Conservation (phyloP, 2,888 invertebrate genomes). For the Rotaria socialis region DNA sequence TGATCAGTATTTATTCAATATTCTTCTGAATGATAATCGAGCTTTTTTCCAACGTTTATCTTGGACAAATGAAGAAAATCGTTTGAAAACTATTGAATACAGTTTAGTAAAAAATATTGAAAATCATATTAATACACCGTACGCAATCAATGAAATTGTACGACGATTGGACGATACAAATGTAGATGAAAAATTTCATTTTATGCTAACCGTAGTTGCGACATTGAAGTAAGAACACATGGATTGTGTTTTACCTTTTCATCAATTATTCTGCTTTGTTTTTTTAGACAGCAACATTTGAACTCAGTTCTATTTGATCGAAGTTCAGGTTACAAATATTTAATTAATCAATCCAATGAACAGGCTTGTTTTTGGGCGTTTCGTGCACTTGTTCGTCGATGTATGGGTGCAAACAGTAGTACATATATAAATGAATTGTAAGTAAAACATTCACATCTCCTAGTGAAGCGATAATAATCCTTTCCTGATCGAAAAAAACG, state of each 20-base stretch:
- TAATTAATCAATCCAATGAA: not conserved
- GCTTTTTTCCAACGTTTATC: conserved; percentile 36
- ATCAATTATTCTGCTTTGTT: not conserved
- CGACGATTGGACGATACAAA: not conserved
- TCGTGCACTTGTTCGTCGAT: not conserved
- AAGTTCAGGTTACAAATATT: not conserved
- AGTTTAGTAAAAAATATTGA: not conserved
- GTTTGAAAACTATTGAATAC: conserved; percentile 14
- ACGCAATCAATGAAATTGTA: not conserved
- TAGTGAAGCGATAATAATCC: no score
- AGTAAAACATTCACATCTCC: no score
- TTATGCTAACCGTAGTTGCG: not conserved
- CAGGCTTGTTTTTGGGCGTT: not conserved
- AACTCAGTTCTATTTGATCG: not conserved
- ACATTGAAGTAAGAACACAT: not conserved
- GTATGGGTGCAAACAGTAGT: not conserved
- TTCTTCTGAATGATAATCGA: conserved; percentile 24
- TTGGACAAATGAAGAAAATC: conserved; percentile 18
- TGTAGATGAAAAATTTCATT: not conserved
- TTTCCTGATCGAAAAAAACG: no score
- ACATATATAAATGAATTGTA: not conserved
- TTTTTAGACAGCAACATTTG: not conserved
- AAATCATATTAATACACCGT: not conserved
- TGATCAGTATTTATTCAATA: conserved; percentile 29
- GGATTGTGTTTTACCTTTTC: no score